Evolutionary conservation across 2,888 invertebrate genomes (phyloP).

Genomic region (Plutella xylostella): DNA sequence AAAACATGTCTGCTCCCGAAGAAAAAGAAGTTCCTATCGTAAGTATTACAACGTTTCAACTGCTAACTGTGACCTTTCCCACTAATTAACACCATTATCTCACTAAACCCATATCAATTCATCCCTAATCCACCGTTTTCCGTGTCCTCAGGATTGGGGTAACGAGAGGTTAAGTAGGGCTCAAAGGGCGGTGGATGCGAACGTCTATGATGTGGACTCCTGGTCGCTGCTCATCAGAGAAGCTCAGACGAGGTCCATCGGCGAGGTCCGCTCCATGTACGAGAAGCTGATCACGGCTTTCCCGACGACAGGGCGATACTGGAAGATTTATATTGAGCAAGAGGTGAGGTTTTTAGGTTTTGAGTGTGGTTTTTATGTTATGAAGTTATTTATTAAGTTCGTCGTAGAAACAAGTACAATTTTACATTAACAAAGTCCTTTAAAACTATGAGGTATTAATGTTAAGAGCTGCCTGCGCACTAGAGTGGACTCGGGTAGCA

Average conservation of each 20-base stretch:
- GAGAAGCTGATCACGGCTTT: slow-evolving; percentile 95
- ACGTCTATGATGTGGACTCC: slow-evolving; percentile 95
- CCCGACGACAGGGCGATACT: slow-evolving; percentile 96
- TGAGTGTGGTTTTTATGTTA: not conserved
- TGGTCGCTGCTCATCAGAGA: slow-evolving; percentile 97
- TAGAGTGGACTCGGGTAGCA: too few species aligned
- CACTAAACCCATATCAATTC: not conserved
- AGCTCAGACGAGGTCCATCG: slow-evolving; percentile 87
- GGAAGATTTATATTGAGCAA: slow-evolving; percentile 99
- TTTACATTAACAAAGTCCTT: too few species aligned
- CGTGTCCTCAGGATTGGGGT: slow-evolving; percentile 82
- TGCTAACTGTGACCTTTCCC: too few species aligned
- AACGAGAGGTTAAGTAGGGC: slow-evolving; percentile 86
- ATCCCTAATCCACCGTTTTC: not conserved
- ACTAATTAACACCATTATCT: too few species aligned
- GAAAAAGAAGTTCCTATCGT: too few species aligned
- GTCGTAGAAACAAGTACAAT: too few species aligned
- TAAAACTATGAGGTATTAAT: too few species aligned
- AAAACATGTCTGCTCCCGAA: too few species aligned
- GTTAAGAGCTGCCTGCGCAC: too few species aligned
- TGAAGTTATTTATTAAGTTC: not conserved
- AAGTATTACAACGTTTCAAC: too few species aligned
- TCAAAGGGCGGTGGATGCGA: slow-evolving; percentile 87
- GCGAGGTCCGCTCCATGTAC: slow-evolving; percentile 91
- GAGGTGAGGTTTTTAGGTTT: slow-evolving; percentile 73